These are phyloP conservation scores for Cossypha caffra DNA, from an alignment of 2,797 vertebrate genomes.

Conservation along the genomic window DNA sequence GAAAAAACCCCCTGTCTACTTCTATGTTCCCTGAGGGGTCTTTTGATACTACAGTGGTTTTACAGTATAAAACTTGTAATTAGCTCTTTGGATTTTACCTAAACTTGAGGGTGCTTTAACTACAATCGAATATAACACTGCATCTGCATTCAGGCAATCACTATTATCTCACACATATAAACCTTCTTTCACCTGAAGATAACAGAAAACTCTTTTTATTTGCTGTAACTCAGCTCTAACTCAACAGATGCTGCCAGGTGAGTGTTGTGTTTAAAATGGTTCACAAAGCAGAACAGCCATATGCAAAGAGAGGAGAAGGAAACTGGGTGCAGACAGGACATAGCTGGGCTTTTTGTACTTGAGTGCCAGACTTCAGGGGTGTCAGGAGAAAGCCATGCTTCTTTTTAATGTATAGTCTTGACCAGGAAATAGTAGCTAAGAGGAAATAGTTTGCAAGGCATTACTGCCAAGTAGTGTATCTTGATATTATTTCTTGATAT, in stretches of 20 bases:
- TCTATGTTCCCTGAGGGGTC: neutral
- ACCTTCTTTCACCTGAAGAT: conserved; percentile 20
- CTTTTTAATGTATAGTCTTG: neutral
- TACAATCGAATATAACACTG: conserved; percentile 28
- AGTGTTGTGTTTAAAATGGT: neutral
- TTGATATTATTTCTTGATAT: neutral
- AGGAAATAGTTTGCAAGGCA: rapidly evolving
- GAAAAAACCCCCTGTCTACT: neutral
- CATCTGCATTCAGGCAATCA: conserved; percentile 23
- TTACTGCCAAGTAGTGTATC: neutral
- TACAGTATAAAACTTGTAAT: conserved; percentile 37
- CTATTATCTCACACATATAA: neutral
- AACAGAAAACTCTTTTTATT: conserved; percentile 19
- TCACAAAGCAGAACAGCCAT: neutral
- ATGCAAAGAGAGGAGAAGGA: neutral
- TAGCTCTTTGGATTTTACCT: conserved; percentile 42
- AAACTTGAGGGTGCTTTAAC: conserved; percentile 46
- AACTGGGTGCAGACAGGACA: rapidly evolving
- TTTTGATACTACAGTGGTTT: conserved; percentile 40
- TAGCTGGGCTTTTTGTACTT: neutral
- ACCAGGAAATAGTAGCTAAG: neutral
- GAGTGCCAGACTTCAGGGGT: neutral
- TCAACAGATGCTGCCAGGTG: neutral
- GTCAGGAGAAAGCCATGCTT: rapidly evolving
- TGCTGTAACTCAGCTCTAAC: neutral